Evolutionary conservation across 2,113 vertebrate genomes (phyloP).

Genomic region (Cryptomyrus ogoouensis): DNA sequence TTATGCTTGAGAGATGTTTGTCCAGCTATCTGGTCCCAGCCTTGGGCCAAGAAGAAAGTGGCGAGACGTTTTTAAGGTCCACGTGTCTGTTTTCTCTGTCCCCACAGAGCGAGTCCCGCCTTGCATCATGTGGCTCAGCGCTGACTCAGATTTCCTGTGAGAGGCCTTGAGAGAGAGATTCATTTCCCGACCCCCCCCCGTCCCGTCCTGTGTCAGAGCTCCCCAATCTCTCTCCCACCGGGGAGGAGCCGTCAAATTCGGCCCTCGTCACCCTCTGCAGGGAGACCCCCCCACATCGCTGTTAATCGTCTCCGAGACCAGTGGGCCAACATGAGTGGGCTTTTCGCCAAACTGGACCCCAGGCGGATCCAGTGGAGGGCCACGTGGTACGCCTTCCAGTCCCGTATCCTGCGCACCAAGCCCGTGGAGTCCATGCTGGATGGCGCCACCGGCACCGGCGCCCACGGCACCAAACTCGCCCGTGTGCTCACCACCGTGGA

Average conservation of each 20-base stretch:
- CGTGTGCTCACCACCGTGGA: slow-evolving; percentile 88
- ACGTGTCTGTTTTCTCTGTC: slow-evolving; percentile 7
- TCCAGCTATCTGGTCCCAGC: not conserved
- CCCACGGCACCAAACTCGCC: slow-evolving; percentile 71
- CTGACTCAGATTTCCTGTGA: slow-evolving; percentile 32
- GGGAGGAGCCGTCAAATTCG: slow-evolving; percentile 8
- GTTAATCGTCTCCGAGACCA: not conserved
- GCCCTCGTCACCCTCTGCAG: not conserved
- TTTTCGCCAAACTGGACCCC: slow-evolving; percentile 72
- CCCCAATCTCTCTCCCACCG: not conserved
- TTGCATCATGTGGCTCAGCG: slow-evolving; percentile 39
- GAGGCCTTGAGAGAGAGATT: slow-evolving; percentile 20
- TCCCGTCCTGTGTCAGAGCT: not conserved
- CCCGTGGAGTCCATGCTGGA: slow-evolving; percentile 86
- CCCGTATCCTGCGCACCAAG: slow-evolving; percentile 84
- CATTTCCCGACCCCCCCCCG: not conserved
- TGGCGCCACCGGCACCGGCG: slow-evolving; percentile 57
- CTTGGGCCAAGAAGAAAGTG: not conserved
- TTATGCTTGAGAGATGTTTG: not conserved
- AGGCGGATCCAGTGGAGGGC: slow-evolving; percentile 71
- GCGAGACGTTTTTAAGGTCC: not conserved
- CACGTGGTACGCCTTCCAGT: slow-evolving; percentile 68
- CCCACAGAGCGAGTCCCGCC: not conserved
- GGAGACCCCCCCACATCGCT: not conserved
- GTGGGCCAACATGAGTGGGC: slow-evolving; percentile 63